phyloP scores from a whole-genome alignment of 2,113 vertebrate genomes.

The Hippopotamus amphibius region DNA sequence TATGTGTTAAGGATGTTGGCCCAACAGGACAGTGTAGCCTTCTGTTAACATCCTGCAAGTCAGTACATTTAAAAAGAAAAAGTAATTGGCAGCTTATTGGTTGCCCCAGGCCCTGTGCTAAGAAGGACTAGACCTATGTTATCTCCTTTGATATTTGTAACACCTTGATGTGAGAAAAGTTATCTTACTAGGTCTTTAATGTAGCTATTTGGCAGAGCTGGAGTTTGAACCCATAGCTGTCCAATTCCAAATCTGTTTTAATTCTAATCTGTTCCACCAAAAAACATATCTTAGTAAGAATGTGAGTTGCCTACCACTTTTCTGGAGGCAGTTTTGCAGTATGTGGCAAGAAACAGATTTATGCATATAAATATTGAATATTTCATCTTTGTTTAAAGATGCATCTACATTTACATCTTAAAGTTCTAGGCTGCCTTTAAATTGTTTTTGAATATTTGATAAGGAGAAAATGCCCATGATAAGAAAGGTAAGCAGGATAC shows the following conservation, averaged over 20 bases:
- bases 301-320: neutral
- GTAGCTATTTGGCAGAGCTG: neutral
- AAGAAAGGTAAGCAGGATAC: slow-evolving; percentile 46
- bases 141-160: slow-evolving; percentile 40
- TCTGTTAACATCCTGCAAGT: slow-evolving; percentile 35
- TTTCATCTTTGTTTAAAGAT: slow-evolving; percentile 32
- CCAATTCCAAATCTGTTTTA: neutral
- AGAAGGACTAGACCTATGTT: neutral
- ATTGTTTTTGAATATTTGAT: slow-evolving; percentile 66
- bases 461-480: slow-evolving; percentile 48
- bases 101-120: neutral
- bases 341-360: slow-evolving; percentile 36
- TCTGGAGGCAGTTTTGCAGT: neutral
- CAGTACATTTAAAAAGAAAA: slow-evolving; percentile 10
- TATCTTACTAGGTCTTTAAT: neutral
- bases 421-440: slow-evolving; percentile 66
- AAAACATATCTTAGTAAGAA: neutral
- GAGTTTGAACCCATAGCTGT: neutral
- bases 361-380: slow-evolving; percentile 31
- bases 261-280: neutral
- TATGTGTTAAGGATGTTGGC: neutral
- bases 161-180: neutral
- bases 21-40: neutral
- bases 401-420: neutral
- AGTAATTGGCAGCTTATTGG: neutral